Base-by-base conservation (phyloP, 2,888 invertebrate genomes). In the Pteria penguin region DNA sequence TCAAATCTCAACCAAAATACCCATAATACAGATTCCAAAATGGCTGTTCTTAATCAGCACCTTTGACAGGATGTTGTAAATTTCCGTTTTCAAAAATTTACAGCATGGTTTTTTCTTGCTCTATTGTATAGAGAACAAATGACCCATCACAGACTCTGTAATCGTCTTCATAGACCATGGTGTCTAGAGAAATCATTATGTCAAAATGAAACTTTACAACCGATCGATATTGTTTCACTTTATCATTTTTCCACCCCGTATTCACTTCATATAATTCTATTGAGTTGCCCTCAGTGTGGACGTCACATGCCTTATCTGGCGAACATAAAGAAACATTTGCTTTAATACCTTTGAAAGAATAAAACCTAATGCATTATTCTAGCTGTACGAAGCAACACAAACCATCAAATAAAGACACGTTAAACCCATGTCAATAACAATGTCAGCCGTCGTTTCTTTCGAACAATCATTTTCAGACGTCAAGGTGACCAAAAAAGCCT, bases 41-140 rank as follows among this genome's bases (percentile, higher is more conserved):
- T 22, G n/a, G 55, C 55, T 22, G 55, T 22, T 55, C n/a, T 22
- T 22, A 55, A 55, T 55, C n/a, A 24, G 55, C 60, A 45, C 60
- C 14, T 27, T 60, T 29, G 24, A 27, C 26, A 60, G 60, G 60
- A 60, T 27, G 60, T 60, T 4, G 27, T 60, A 60, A 60, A 60
- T 60, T 60, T 60, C 60, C 60, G 60, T 27, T 22, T 14, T n/a
- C 14, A 29, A 24, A 60, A 60, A 60, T 60, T 60, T 60, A 60
- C 27, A 26, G 27, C 60, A 26, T 22, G 27, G 27, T 24, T 60
- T 26, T 60, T 60, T 29, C 22, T 60, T 18, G 27, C 27, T 60
- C 27, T 26, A 60, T 60, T 60, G 60, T 60, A 26, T 18, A 14
- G 14, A 24, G 24, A 22, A 60, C 60, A 60, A 60, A 60, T 26